Conservation (phyloP, 2,888 invertebrate genomes). For the Galerucella pusilla region DNA sequence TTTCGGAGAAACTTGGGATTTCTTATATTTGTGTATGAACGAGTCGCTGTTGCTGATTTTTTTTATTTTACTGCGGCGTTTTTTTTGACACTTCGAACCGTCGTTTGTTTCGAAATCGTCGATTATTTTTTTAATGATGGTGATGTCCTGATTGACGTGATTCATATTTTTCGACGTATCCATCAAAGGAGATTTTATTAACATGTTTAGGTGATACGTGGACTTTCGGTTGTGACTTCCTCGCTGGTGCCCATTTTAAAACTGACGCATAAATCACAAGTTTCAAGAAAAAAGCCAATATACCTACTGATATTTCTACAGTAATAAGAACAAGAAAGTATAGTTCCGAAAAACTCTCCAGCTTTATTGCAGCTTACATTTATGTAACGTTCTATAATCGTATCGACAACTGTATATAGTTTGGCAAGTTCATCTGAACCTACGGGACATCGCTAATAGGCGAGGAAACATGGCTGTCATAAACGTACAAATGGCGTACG, state of each 20-base stretch:
- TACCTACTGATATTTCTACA: background rate
- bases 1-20: conserved; percentile 56
- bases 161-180: conserved; percentile 44
- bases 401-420: no score
- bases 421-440: no score
- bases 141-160: conserved; percentile 54
- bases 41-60: conserved; percentile 56
- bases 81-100: conserved; percentile 39
- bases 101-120: conserved; percentile 58
- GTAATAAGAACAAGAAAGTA: background rate
- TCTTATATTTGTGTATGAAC: conserved; percentile 54
- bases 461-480: no score
- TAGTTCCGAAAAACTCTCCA: no score
- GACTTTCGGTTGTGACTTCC: background rate
- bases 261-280: background rate
- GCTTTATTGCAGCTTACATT: no score
- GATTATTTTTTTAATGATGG: conserved; percentile 61
- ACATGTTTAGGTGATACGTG: conserved; percentile 30
- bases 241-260: background rate
- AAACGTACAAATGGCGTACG: no score
- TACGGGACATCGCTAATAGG: no score
- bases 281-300: background rate
- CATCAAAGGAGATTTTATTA: conserved; percentile 44
- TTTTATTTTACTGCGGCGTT: conserved; percentile 41
- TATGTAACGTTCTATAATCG: no score